Evolutionary conservation across 2,113 vertebrate genomes (phyloP).

Genomic region (Vombatus ursinus): DNA sequence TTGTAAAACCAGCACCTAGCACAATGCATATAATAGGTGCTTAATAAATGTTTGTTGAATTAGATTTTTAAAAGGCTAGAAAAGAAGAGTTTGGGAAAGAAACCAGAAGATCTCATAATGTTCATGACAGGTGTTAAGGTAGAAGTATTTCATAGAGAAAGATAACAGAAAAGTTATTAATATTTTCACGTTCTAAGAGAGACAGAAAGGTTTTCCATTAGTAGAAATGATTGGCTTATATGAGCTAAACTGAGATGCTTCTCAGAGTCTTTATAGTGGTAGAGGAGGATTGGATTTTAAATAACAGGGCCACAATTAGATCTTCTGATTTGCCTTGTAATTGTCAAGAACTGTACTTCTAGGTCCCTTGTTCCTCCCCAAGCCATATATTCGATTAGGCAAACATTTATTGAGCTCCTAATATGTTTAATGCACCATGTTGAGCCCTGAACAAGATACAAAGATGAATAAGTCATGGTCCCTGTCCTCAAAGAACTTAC

Average conservation of each 20-base stretch:
- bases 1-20: neutral
- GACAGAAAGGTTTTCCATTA: neutral
- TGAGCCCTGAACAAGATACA: neutral
- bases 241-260: neutral
- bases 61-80: neutral
- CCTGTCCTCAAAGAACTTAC: neutral
- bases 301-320: neutral
- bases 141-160: neutral
- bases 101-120: neutral
- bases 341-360: neutral
- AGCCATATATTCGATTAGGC: neutral
- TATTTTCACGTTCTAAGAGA: neutral
- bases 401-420: neutral
- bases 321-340: neutral
- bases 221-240: neutral
- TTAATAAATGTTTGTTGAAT: neutral
- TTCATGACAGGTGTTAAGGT: neutral
- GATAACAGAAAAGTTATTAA: neutral
- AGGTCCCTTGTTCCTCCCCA: neutral
- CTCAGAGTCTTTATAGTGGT: neutral
- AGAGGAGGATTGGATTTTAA: neutral
- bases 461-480: neutral
- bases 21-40: neutral
- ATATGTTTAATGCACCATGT: neutral
- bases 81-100: neutral